These are phyloP conservation scores for Paradoxurus hermaphroditus DNA, from an alignment of 2,113 vertebrate species.

Conservation along the genomic window DNA sequence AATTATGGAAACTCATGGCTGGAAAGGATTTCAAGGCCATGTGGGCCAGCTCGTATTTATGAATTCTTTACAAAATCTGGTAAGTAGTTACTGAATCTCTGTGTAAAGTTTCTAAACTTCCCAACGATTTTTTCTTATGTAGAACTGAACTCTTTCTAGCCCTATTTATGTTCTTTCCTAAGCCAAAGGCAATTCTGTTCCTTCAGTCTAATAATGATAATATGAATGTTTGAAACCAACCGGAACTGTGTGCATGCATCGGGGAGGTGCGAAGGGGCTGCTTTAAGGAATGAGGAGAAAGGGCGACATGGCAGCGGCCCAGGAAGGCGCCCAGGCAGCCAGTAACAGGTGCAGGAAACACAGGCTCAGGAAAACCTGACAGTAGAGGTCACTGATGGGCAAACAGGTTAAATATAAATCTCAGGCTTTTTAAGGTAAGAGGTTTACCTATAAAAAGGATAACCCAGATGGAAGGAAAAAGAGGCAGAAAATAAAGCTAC, in stretches of 20 bases:
- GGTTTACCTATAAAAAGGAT: background rate
- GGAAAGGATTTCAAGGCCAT: background rate
- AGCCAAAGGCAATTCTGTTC: background rate
- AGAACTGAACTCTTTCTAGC: background rate
- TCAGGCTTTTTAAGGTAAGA: background rate
- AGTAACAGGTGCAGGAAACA: background rate
- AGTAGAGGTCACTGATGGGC: background rate
- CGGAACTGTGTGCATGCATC: background rate
- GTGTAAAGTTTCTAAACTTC: background rate
- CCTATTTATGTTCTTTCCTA: background rate
- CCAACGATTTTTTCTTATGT: background rate
- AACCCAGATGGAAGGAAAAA: background rate
- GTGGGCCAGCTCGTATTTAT: background rate
- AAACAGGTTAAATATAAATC: background rate
- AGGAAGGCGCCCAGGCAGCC: background rate
- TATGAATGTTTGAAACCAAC: background rate
- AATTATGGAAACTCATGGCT: background rate
- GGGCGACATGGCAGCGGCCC: accelerated
- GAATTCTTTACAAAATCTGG: background rate
- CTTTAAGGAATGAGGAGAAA: background rate
- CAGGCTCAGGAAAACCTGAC: background rate
- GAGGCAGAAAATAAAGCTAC: background rate
- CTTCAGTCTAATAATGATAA: background rate
- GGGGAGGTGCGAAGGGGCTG: background rate
- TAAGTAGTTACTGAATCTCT: background rate